These are phyloP conservation scores for Electrophaes corylata DNA, from an alignment of 2,888 invertebrate species.

Conservation along the genomic window DNA sequence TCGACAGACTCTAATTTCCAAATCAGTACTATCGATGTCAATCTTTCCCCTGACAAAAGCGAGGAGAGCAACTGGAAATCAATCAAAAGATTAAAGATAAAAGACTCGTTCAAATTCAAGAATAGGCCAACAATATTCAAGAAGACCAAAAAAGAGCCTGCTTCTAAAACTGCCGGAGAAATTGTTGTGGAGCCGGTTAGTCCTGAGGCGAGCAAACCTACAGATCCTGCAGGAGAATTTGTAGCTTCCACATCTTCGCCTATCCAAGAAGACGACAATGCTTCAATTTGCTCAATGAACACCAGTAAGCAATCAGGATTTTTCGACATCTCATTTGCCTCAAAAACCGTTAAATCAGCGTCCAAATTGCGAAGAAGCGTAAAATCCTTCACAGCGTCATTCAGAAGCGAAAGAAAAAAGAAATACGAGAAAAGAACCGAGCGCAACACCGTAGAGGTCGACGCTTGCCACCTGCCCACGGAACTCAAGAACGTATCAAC, in stretches of 20 bases:
- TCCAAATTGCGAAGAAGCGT: slow-evolving; percentile 78
- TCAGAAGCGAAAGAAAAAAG: slow-evolving; percentile 79
- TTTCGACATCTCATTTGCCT: slow-evolving; percentile 79
- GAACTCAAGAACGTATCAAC: slow-evolving; percentile 69
- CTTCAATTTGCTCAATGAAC: slow-evolving; percentile 76
- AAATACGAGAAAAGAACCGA: slow-evolving; percentile 77
- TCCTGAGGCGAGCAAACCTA: slow-evolving; percentile 72
- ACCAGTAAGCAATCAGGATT: slow-evolving; percentile 80
- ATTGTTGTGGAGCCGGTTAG: slow-evolving; percentile 73
- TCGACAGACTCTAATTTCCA: slow-evolving; percentile 79
- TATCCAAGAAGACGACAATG: slow-evolving; percentile 75
- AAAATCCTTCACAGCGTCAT: slow-evolving; percentile 81
- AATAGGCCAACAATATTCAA: slow-evolving; percentile 79
- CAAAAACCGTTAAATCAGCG: slow-evolving; percentile 77
- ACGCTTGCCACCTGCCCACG: slow-evolving; percentile 64
- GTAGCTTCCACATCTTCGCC: slow-evolving; percentile 78
- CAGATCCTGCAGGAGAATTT: slow-evolving; percentile 74
- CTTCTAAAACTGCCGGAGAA: slow-evolving; percentile 69
- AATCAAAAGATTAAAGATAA: slow-evolving; percentile 79
- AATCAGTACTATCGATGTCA: slow-evolving; percentile 68
- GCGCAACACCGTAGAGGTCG: slow-evolving; percentile 73
- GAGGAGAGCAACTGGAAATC: slow-evolving; percentile 81
- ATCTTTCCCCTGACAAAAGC: slow-evolving; percentile 73
- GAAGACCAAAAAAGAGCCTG: slow-evolving; percentile 72
- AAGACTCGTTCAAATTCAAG: slow-evolving; percentile 81